Evolutionary conservation across 2,888 invertebrate genomes (phyloP).

Genomic region (Meganola albula): DNA sequence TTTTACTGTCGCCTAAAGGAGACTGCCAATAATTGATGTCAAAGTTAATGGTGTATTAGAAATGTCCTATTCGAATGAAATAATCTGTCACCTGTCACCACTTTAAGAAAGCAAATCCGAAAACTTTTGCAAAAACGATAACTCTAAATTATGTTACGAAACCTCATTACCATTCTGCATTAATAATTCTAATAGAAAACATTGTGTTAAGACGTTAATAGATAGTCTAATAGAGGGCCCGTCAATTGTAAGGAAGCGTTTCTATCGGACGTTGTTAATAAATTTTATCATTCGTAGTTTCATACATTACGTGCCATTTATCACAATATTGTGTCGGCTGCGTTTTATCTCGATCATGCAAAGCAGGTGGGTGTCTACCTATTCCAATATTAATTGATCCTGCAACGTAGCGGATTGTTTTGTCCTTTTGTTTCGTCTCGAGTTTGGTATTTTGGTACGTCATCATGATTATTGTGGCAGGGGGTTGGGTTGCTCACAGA

Average conservation of each 20-base stretch:
- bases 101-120: too few species aligned
- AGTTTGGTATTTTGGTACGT: slow-evolving; percentile 17
- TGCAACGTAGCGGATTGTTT: slow-evolving; percentile 40
- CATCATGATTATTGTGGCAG: slow-evolving; percentile 17
- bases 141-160: slow-evolving; percentile 15
- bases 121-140: slow-evolving; percentile 9
- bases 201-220: slow-evolving; percentile 33
- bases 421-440: slow-evolving; percentile 31
- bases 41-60: too few species aligned
- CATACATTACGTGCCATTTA: slow-evolving; percentile 51
- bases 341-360: slow-evolving; percentile 49
- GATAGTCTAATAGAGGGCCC: slow-evolving; percentile 33
- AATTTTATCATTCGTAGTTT: slow-evolving; percentile 41
- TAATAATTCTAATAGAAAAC: slow-evolving; percentile 26
- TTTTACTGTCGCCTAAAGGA: too few species aligned
- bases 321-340: slow-evolving; percentile 60
- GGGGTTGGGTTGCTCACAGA: slow-evolving; percentile 5
- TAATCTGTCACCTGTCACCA: too few species aligned
- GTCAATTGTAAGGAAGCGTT: slow-evolving; percentile 27
- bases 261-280: slow-evolving; percentile 34
- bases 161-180: slow-evolving; percentile 19
- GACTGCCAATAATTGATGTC: too few species aligned
- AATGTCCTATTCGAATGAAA: too few species aligned
- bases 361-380: slow-evolving; percentile 56
- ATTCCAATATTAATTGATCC: slow-evolving; percentile 57